phyloP scores from a whole-genome alignment of 1,140 invertebrate genomes.

The Hyles euphorbiae region DNA sequence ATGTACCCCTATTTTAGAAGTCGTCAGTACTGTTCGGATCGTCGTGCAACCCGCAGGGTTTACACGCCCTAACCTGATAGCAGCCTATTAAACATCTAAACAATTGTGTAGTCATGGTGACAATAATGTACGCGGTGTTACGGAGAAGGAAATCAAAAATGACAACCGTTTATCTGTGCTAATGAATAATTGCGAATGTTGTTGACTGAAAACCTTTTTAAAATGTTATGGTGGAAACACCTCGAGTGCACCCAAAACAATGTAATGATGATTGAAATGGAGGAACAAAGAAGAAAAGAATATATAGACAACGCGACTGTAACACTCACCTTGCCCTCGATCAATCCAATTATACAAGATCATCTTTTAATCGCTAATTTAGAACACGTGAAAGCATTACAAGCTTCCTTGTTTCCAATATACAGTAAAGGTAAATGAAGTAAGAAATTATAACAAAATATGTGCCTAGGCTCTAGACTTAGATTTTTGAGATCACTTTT shows the following conservation, averaged over 20 bases:
- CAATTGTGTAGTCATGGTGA: slow-evolving; percentile 56
- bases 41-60: slow-evolving; percentile 41
- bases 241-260: slow-evolving; percentile 50
- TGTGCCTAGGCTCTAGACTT: too few relatives aligned
- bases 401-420: slow-evolving; percentile 78
- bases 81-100: slow-evolving; percentile 30
- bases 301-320: slow-evolving; percentile 51
- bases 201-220: slow-evolving; percentile 22
- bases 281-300: slow-evolving; percentile 47
- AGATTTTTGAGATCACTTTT: too few relatives aligned
- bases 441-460: too few relatives aligned
- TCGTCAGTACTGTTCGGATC: slow-evolving; percentile 54
- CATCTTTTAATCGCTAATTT: slow-evolving; percentile 61
- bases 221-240: slow-evolving; percentile 72
- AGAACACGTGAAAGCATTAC: slow-evolving; percentile 76
- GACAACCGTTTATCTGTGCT: slow-evolving; percentile 18
- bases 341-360: slow-evolving; percentile 56
- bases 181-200: slow-evolving; percentile 17
- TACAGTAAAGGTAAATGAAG: slow-evolving; percentile 65
- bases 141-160: slow-evolving; percentile 21
- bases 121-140: slow-evolving; percentile 19
- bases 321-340: slow-evolving; percentile 46
- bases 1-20: slow-evolving; percentile 39
- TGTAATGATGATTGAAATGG: slow-evolving; percentile 57
- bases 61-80: slow-evolving; percentile 27